Percentiles rank a stretch among this genome's conserved stretches.
Evolutionary conservation across 2,888 invertebrate species (phyloP).

Genomic region (Hoplodrina ambigua): DNA sequence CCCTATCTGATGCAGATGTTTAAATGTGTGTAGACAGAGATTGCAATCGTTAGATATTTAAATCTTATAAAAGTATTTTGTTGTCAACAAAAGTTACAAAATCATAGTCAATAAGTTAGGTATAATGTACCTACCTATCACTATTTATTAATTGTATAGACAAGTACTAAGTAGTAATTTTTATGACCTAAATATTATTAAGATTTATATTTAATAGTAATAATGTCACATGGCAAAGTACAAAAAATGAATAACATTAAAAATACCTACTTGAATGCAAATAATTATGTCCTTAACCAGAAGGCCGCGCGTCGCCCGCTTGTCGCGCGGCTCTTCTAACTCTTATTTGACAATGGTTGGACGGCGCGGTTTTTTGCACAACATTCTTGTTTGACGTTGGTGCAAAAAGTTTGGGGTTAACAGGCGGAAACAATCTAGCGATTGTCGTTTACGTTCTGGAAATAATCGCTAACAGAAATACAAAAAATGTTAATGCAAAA

Average conservation of each 20-base stretch:
- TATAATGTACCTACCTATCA: too few species aligned
- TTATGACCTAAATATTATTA: conserved; percentile 15
- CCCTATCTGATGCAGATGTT: conserved; percentile 3
- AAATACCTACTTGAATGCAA: neutral
- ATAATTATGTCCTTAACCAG: neutral
- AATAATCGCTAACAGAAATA: conserved; percentile 42
- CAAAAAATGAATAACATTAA: neutral
- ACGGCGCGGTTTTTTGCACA: conserved; percentile 48
- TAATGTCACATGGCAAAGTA: neutral
- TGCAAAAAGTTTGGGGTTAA: conserved; percentile 57
- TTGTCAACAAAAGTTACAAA: conserved; percentile 22
- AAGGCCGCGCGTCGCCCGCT: conserved; percentile 15
- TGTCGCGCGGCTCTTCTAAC: conserved; percentile 30
- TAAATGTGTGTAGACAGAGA: conserved; percentile 6
- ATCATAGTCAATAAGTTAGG: conserved; percentile 14
- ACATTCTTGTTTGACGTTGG: conserved; percentile 50
- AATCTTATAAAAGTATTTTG: conserved; percentile 10
- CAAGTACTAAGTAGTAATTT: conserved; percentile 1
- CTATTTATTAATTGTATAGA: too few species aligned
- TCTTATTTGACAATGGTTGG: conserved; percentile 53
- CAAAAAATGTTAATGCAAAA: conserved; percentile 16
- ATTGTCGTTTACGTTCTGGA: conserved; percentile 52
- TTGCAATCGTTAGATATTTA: conserved; percentile 24
- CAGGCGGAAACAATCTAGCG: conserved; percentile 53
- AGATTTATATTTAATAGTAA: conserved; percentile 4